Percentiles rank a stretch among this genome's conserved stretches.
These are phyloP conservation scores for Agrilus mali DNA, from an alignment of 2,888 invertebrate genomes.

Conservation along the genomic window DNA sequence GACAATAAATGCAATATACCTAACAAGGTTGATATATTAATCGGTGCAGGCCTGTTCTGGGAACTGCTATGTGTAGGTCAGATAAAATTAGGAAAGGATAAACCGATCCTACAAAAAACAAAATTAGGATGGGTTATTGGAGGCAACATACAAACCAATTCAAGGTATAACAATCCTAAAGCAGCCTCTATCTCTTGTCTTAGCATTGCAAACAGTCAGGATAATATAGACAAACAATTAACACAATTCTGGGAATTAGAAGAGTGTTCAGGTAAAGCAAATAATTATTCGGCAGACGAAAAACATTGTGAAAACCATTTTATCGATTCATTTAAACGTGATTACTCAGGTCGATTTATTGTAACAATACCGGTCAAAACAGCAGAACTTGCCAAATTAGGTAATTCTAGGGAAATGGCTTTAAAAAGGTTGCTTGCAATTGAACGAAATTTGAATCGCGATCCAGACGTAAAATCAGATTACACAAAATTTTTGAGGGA, in stretches of 20 bases:
- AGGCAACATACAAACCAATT: not conserved
- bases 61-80: constrained; percentile 4
- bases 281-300: constrained; percentile 2
- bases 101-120: constrained; percentile 4
- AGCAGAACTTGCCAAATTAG: not conserved
- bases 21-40: constrained; percentile 3
- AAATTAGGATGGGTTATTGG: constrained; percentile 2
- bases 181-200: too few species aligned
- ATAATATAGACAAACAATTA: not conserved
- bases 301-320: constrained; percentile 7
- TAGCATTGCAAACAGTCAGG: too few species aligned
- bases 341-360: constrained; percentile 3
- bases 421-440: constrained; percentile 1
- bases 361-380: constrained; percentile 7
- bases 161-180: too few species aligned
- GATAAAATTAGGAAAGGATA: constrained; percentile 1
- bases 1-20: constrained; percentile 3
- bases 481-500: constrained; percentile 12
- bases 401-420: constrained; percentile 5
- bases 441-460: too few species aligned
- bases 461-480: not conserved
- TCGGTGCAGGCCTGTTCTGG: constrained; percentile 7
- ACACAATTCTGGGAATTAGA: constrained; percentile 9
- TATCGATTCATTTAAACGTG: not conserved
- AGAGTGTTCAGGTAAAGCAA: not conserved